Evolutionary conservation across 2,113 vertebrate genomes (phyloP), one percentile per base, ranked within the genome.

Genomic region (Sander vitreus): DNA sequence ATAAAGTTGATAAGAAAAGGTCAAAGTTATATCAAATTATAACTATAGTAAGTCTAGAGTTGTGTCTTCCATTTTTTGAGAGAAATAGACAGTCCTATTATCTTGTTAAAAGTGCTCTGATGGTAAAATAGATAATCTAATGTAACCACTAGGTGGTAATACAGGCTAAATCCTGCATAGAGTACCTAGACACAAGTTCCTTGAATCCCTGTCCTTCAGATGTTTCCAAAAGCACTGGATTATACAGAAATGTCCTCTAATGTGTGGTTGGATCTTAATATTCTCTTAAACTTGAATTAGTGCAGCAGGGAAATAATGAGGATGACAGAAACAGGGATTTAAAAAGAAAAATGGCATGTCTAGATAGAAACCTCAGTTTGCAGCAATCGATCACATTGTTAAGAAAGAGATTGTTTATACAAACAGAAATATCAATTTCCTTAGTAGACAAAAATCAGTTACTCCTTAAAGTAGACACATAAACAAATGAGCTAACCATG

Each of bases 91-190:
- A 25, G 10, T 19, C 13, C 15, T 48, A 48, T 16, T 16, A 50
- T 50, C 15, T 36, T 23, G 3, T 25, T 60, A 2, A 10, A 21
- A 11, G 27, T 62, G 11, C 6, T 57, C 25, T 21, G 36, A 73
- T 12, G 21, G 58, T 55, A 4, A 36, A 48, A 36, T 9, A 48
- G 14, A 45, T 12, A 30, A 69, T 36, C 7, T 60, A 12, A 54
- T 68, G 16, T 30, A 16, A 64, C 81, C 92, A 89, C 81, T 64
- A 92, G 91, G 50, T 81, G 90, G 86, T 87, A 71, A 0, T 33
- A 69, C 4, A 88, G 36, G 55, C 53, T 74, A 63, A 73, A 19
- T 50, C 30, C n/a, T 11, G 8, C 10, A 2, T 3, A 23, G 3
- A 76, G n/a, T 1, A 13, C 14, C 1, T 2, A 39, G 2, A n/a